Conservation (phyloP, 2,888 invertebrate genomes). For the Molanna angustata region DNA sequence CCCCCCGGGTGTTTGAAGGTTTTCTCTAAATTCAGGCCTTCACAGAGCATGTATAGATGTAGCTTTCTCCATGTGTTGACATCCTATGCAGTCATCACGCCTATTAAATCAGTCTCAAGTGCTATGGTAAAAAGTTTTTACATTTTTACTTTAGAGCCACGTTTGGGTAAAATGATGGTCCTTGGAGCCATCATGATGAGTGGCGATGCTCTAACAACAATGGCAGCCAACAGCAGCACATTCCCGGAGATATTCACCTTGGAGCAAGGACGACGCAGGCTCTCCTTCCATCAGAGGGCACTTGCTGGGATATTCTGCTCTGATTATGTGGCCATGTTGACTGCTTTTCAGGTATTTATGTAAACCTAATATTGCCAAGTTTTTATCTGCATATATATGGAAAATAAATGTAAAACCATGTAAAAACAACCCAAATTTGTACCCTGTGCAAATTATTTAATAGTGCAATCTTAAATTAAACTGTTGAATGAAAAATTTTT, state of each 20-base stretch:
- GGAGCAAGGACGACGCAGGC: conserved; percentile 69
- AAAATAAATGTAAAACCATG: too few species aligned
- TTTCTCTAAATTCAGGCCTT: too few species aligned
- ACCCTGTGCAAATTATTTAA: too few species aligned
- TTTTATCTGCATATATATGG: background rate
- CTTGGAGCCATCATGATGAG: conserved; percentile 88
- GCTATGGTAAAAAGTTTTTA: too few species aligned
- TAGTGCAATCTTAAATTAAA: too few species aligned
- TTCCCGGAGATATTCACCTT: conserved; percentile 92
- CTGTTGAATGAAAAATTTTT: too few species aligned
- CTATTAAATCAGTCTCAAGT: too few species aligned
- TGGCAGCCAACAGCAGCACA: conserved; percentile 94
- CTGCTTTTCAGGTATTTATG: conserved; percentile 73
- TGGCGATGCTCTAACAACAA: conserved; percentile 87
- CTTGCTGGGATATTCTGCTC: conserved; percentile 85
- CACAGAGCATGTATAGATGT: too few species aligned
- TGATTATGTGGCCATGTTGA: conserved; percentile 94
- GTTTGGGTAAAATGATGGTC: conserved; percentile 96
- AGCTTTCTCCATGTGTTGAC: too few species aligned
- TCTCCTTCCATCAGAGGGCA: conserved; percentile 81
- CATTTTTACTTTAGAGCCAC: conserved; percentile 64
- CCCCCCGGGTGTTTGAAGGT: too few species aligned
- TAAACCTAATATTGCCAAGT: background rate
- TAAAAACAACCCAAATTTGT: too few species aligned
- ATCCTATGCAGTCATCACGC: too few species aligned